Evolutionary conservation across 1,140 invertebrate species (phyloP).

Genomic region (Panagrolaimus sp.): DNA sequence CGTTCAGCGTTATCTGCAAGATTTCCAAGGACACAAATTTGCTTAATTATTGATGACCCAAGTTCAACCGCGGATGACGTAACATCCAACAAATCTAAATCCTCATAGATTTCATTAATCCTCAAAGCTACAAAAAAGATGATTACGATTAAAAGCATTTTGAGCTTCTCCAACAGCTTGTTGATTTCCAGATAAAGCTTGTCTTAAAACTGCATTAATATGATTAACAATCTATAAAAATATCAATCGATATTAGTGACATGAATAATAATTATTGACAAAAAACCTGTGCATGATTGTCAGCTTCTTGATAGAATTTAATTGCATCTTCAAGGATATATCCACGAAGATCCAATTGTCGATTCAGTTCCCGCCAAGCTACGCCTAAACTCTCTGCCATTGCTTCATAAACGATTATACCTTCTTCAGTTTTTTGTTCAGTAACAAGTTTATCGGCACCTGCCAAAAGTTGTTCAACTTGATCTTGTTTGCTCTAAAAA

Average conservation of each 20-base stretch:
- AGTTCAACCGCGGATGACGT: constrained; percentile 48
- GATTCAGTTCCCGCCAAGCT: constrained; percentile 81
- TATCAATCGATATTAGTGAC: too few relatives aligned
- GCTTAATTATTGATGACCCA: constrained; percentile 50
- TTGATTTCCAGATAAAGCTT: background rate
- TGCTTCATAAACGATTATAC: constrained; percentile 62
- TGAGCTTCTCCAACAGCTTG: constrained; percentile 9
- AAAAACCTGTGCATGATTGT: constrained; percentile 37
- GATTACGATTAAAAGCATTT: constrained; percentile 9
- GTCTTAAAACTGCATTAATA: too few relatives aligned
- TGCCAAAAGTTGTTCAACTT: constrained; percentile 78
- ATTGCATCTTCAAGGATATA: constrained; percentile 70
- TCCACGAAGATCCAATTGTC: constrained; percentile 72
- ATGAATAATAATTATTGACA: background rate
- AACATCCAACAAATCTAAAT: constrained; percentile 41
- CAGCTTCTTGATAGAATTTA: constrained; percentile 58
- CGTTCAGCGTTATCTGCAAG: constrained; percentile 53
- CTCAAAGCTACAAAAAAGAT: background rate
- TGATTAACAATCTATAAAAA: background rate
- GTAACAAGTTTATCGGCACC: constrained; percentile 78
- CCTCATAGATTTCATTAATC: background rate
- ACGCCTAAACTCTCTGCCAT: constrained; percentile 82
- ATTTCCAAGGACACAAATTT: constrained; percentile 49
- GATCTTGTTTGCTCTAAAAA: constrained; percentile 77
- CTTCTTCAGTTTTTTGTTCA: constrained; percentile 69